A percentile compares a stretch with the other conserved stretches of the same genome.
phyloP scores from a whole-genome alignment of 2,888 invertebrate genomes.

The Drepanosiphum platanoidis region DNA sequence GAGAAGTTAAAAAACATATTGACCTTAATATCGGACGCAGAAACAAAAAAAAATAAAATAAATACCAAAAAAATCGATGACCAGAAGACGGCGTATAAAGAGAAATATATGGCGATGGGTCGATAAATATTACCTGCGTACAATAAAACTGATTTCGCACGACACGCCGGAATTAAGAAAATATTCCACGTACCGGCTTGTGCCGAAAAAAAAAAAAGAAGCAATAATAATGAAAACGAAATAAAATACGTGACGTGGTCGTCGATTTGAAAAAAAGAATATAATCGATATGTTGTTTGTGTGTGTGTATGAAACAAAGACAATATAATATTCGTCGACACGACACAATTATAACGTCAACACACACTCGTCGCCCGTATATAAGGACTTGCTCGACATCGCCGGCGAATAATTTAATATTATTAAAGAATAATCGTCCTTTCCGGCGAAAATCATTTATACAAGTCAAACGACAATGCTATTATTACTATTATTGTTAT shows the following conservation, averaged over 20 bases:
- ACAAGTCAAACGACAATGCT: too few relatives aligned
- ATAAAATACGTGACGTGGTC: conserved; percentile 43
- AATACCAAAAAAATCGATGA: neutral
- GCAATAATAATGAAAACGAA: conserved; percentile 16
- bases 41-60: neutral
- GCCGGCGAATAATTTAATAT: neutral
- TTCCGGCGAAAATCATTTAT: neutral
- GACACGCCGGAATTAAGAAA: conserved; percentile 33
- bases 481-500: neutral
- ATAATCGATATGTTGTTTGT: conserved; percentile 17
- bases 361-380: neutral
- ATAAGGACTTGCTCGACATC: neutral
- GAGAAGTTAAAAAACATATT: too few relatives aligned
- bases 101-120: neutral
- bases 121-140: conserved; percentile 3
- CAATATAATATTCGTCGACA: conserved; percentile 8
- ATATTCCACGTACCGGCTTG: conserved; percentile 38
- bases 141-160: conserved; percentile 34
- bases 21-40: conserved; percentile 13
- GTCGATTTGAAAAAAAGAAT: neutral
- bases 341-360: neutral
- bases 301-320: conserved; percentile 39
- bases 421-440: neutral
- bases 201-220: conserved; percentile 38
- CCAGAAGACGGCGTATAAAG: neutral